These are phyloP conservation scores for Myzus persicae DNA, from an alignment of 1,140 invertebrate genomes.

Conservation along the genomic window DNA sequence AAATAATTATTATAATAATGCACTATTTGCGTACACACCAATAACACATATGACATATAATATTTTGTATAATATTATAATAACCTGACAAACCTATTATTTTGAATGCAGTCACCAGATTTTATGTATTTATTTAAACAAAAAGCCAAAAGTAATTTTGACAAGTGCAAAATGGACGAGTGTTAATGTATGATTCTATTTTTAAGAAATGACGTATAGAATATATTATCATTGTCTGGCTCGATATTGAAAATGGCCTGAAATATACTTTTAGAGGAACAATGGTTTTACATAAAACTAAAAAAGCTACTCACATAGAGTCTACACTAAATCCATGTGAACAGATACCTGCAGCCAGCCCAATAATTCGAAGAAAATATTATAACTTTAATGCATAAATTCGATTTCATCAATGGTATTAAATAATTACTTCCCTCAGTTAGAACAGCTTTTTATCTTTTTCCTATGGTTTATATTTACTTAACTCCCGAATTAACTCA, in stretches of 20 bases:
- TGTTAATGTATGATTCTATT: not conserved
- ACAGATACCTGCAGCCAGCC: not conserved
- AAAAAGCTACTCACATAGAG: not conserved
- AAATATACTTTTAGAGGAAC: not conserved
- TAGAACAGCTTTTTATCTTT: no score
- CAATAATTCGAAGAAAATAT: not conserved
- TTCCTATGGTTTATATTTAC: not conserved
- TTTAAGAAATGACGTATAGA: not conserved
- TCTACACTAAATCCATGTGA: not conserved
- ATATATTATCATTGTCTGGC: not conserved
- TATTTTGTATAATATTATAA: not conserved
- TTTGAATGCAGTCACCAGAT: not conserved
- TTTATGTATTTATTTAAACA: conserved; percentile 9
- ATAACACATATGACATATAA: not conserved
- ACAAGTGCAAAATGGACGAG: not conserved
- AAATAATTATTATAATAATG: conserved; percentile 4
- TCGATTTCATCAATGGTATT: not conserved
- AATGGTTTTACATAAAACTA: not conserved
- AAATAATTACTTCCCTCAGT: not conserved
- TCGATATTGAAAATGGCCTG: not conserved
- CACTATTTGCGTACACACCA: not conserved
- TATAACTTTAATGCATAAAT: not conserved
- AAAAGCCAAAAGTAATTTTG: not conserved
- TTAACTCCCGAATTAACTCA: not conserved
- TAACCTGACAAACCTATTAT: not conserved